Percentiles rank a stretch among this genome's conserved stretches.
Conservation (phyloP, 2,888 invertebrate genomes). For the Helleia helle region DNA sequence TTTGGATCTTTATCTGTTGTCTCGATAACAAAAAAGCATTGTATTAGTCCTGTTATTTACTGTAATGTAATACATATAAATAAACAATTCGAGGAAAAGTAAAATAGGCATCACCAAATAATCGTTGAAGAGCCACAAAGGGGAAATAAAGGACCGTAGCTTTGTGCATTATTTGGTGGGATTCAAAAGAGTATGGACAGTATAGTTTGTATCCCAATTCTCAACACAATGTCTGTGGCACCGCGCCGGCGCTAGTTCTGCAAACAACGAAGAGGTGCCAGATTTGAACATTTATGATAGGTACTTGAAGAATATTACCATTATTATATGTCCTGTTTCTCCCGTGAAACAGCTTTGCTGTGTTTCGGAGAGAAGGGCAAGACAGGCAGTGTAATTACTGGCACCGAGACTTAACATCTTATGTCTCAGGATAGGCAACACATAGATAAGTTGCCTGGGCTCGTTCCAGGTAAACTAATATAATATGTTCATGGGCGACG, state of each 20-base stretch:
- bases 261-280: neutral
- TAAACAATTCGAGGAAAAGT: neutral
- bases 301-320: neutral
- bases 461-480: too few species aligned
- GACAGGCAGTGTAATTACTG: too few species aligned
- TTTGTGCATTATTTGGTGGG: neutral
- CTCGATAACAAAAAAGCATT: too few species aligned
- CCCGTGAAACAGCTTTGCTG: too few species aligned
- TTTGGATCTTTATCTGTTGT: too few species aligned
- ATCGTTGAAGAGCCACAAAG: neutral
- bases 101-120: neutral
- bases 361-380: too few species aligned
- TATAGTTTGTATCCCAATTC: neutral
- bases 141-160: neutral
- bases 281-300: neutral
- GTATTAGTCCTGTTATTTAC: neutral
- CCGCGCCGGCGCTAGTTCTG: conserved; percentile 4
- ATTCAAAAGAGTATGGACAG: neutral
- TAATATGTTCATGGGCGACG: too few species aligned
- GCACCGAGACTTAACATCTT: too few species aligned
- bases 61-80: neutral
- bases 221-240: neutral
- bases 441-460: too few species aligned
- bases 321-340: too few species aligned
- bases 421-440: too few species aligned